A percentile compares a stretch with the other conserved stretches of the same genome.
Evolutionary conservation across 2,888 invertebrate species (phyloP).

Genomic region (Horisme vitalbata): DNA sequence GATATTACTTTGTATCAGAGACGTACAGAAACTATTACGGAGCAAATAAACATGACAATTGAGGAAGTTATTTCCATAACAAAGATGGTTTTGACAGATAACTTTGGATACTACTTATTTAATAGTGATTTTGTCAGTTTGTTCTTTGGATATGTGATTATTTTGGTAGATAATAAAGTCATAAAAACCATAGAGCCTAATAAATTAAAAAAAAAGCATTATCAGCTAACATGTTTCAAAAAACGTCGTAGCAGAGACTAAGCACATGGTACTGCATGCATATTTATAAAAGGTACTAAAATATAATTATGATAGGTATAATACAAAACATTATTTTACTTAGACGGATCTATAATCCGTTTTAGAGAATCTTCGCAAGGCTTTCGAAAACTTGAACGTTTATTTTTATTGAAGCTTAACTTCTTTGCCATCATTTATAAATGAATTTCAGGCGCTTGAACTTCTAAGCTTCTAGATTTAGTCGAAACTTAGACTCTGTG

Average conservation of each 20-base stretch:
- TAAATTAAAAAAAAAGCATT: too few species aligned
- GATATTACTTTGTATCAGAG: slow-evolving; percentile 36
- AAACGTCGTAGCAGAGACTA: too few species aligned
- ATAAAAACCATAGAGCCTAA: too few species aligned
- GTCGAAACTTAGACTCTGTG: slow-evolving; percentile 11
- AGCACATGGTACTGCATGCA: too few species aligned
- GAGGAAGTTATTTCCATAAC: slow-evolving; percentile 1
- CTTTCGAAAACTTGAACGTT: neutral
- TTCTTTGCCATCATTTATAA: slow-evolving; percentile 17
- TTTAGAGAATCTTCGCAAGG: too few species aligned
- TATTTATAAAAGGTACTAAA: too few species aligned
- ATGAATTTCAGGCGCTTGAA: slow-evolving; percentile 17
- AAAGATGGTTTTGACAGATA: slow-evolving; percentile 5
- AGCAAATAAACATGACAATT: slow-evolving; percentile 16
- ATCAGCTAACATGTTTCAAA: too few species aligned
- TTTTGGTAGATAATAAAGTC: too few species aligned
- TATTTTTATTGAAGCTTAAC: slow-evolving; percentile 7
- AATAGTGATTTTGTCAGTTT: too few species aligned
- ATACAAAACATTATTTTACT: too few species aligned
- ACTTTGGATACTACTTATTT: neutral
- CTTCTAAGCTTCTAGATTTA: slow-evolving; percentile 21
- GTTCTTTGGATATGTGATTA: neutral
- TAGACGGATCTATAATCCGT: too few species aligned
- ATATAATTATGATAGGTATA: too few species aligned
- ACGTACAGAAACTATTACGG: slow-evolving; percentile 20